Evolutionary conservation across 2,888 invertebrate species (phyloP).

Genomic region (Stictocephala bisonia): DNA sequence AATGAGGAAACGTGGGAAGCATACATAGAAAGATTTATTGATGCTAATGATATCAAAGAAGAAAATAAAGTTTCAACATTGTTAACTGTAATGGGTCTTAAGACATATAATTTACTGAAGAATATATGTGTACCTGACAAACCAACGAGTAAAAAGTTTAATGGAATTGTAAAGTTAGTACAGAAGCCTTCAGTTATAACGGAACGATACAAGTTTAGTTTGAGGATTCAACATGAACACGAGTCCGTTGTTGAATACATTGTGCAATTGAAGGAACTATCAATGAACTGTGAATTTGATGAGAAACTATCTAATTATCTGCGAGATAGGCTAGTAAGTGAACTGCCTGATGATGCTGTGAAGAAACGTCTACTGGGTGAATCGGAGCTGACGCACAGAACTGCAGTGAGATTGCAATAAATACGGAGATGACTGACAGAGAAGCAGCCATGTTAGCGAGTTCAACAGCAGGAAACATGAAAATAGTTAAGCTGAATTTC

Average conservation of each 20-base stretch:
- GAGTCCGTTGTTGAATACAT: slow-evolving; percentile 21
- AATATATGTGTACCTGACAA: slow-evolving; percentile 33
- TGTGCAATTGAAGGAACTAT: slow-evolving; percentile 10
- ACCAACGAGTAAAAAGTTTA: slow-evolving; percentile 16
- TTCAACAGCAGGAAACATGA: neutral
- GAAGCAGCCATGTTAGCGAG: slow-evolving; percentile 11
- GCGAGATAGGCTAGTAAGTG: slow-evolving; percentile 18
- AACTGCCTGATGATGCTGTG: neutral
- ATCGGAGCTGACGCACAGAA: neutral
- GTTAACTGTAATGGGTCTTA: slow-evolving; percentile 33
- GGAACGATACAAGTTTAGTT: slow-evolving; percentile 20
- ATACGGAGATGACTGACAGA: slow-evolving; percentile 25
- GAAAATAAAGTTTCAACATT: slow-evolving; percentile 11
- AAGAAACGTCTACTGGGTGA: slow-evolving; percentile 16
- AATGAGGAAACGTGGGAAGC: slow-evolving; percentile 26
- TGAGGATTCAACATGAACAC: neutral
- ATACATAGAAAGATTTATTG: slow-evolving; percentile 11
- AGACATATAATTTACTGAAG: slow-evolving; percentile 36
- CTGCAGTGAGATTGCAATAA: slow-evolving; percentile 12
- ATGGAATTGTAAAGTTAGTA: slow-evolving; percentile 29
- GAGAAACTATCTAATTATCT: slow-evolving; percentile 11
- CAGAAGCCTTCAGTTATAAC: slow-evolving; percentile 34
- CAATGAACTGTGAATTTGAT: slow-evolving; percentile 18
- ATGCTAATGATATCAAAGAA: slow-evolving; percentile 30
- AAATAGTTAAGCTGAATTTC: no score